A percentile compares a stretch with the other conserved stretches of the same genome.
Evolutionary conservation across 2,797 vertebrate species (phyloP).

Genomic region (Coregonus ussuriensis): DNA sequence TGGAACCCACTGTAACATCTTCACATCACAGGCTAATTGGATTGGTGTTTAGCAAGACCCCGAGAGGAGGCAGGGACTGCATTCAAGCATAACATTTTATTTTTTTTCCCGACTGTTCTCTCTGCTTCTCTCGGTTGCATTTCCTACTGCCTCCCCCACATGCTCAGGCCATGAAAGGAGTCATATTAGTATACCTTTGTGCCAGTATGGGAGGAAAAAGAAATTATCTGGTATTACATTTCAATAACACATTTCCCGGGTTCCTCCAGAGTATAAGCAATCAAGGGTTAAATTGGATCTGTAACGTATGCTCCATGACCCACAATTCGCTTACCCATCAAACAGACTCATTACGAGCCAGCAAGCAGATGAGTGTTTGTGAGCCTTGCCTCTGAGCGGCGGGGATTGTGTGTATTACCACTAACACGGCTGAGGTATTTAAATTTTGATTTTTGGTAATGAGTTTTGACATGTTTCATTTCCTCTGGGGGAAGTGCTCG

Average conservation of each 20-base stretch:
- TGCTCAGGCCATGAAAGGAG: conserved; percentile 66
- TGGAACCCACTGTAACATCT: conserved; percentile 65
- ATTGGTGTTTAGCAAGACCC: conserved; percentile 83
- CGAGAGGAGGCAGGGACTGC: conserved; percentile 73
- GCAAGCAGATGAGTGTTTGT: conserved; percentile 97
- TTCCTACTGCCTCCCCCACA: conserved; percentile 65
- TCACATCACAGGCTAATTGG: conserved; percentile 79
- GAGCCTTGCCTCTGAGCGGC: conserved; percentile 90
- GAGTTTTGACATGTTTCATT: conserved; percentile 99
- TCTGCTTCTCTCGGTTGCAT: conserved; percentile 61
- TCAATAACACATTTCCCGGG: conserved; percentile 85
- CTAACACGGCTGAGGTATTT: conserved; percentile 98
- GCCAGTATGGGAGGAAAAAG: conserved; percentile 78
- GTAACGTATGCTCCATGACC: conserved; percentile 97
- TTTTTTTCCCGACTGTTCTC: conserved; percentile 71
- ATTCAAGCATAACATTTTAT: conserved; percentile 77
- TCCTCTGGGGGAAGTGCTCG: conserved; percentile 95
- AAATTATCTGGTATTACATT: conserved; percentile 89
- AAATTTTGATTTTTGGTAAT: conserved; percentile 99
- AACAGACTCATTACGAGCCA: conserved; percentile 98
- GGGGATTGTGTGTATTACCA: conserved; percentile 94
- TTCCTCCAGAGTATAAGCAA: conserved; percentile 92
- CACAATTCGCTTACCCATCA: conserved; percentile 96
- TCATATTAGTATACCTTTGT: conserved; percentile 80
- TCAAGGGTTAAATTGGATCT: conserved; percentile 99